Percentiles rank a stretch among this genome's conserved stretches.
phyloP scores from a whole-genome alignment of 2,888 invertebrate genomes.

The Drosophila meridionalis region DNA sequence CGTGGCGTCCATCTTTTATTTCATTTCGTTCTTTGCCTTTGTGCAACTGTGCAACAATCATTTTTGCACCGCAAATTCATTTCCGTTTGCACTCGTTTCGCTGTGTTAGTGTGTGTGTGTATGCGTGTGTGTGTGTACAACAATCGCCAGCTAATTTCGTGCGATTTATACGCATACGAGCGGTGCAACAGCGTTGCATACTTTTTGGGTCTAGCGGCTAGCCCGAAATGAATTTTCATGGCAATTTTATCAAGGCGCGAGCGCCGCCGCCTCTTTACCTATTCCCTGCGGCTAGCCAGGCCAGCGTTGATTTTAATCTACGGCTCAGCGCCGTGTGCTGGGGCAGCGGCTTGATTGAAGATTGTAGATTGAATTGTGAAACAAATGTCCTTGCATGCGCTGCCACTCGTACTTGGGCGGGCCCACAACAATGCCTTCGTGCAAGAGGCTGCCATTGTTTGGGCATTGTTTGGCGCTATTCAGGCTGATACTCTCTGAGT shows the following conservation, averaged over 20 bases:
- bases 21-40: constrained; percentile 55
- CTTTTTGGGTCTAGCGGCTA: constrained; percentile 35
- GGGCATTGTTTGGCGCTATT: constrained; percentile 48
- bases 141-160: constrained; percentile 69
- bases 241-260: constrained; percentile 43
- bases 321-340: constrained; percentile 1
- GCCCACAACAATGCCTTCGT: constrained; percentile 26
- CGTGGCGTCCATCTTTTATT: constrained; percentile 55
- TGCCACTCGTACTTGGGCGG: constrained; percentile 8
- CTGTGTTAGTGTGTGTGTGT: constrained; percentile 10
- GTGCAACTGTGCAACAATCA: constrained; percentile 77
- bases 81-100: constrained; percentile 63
- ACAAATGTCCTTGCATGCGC: constrained; percentile 52
- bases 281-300: constrained; percentile 11
- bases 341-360: constrained; percentile 49
- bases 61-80: constrained; percentile 75
- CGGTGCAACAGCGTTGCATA: constrained; percentile 41
- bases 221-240: constrained; percentile 58
- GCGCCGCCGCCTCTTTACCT: constrained; percentile 3
- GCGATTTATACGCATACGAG: constrained; percentile 54
- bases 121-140: constrained; percentile 35
- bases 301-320: constrained; percentile 49
- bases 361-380: constrained; percentile 61
- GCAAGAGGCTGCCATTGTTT: constrained; percentile 43
- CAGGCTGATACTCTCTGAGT: constrained; percentile 34